These are phyloP conservation scores for Ellobius talpinus DNA, from an alignment of 2,113 vertebrate species.

Conservation along the genomic window DNA sequence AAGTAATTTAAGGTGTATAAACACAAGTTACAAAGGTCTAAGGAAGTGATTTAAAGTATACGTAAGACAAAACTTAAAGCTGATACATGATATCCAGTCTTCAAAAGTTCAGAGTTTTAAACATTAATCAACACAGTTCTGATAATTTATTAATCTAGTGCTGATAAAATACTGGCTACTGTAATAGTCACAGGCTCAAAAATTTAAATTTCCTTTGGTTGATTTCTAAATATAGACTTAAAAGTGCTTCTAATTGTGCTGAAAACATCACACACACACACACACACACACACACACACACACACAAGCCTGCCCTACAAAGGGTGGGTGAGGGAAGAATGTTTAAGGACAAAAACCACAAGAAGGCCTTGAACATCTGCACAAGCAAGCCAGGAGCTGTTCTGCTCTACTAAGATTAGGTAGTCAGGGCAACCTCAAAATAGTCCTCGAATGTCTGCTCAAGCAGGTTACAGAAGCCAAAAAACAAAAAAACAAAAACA, in stretches of 20 bases:
- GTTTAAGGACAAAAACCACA: neutral
- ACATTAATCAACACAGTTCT: neutral
- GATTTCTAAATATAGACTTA: neutral
- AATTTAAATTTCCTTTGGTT: neutral
- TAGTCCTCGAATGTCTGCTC: neutral
- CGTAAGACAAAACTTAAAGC: neutral
- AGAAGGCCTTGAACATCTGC: neutral
- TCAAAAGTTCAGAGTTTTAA: neutral
- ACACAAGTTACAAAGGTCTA: neutral
- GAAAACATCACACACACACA: neutral
- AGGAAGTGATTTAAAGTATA: neutral
- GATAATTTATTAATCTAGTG: neutral
- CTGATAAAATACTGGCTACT: neutral
- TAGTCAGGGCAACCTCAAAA: neutral
- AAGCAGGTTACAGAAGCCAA: neutral
- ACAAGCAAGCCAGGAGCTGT: neutral
- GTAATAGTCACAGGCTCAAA: neutral
- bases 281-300: neutral
- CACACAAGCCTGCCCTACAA: neutral
- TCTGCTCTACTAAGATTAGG: neutral
- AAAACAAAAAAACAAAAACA: neutral
- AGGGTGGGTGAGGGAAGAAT: neutral
- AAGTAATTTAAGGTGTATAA: neutral
- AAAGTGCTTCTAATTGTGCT: neutral
- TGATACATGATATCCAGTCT: neutral